Conservation (phyloP, 2,797 vertebrate species). For the Setipinna tenuifilis region DNA sequence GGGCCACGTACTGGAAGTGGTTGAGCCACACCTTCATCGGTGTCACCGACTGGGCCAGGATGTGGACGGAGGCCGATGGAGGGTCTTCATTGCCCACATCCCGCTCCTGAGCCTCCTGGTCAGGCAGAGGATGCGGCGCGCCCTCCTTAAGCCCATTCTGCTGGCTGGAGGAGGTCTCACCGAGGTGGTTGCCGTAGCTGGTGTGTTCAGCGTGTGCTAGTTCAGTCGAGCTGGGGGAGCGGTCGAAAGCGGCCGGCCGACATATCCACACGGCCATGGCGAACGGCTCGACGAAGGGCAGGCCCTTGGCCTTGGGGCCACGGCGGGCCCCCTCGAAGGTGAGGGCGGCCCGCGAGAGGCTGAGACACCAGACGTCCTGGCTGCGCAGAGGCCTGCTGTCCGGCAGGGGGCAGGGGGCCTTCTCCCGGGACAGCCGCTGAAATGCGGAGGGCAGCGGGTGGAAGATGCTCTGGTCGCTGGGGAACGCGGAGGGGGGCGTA, state of each 20-base stretch:
- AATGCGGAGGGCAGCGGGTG: slow-evolving; percentile 85
- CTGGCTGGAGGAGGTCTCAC: slow-evolving; percentile 58
- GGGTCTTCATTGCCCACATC: slow-evolving; percentile 12
- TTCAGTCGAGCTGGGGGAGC: slow-evolving; percentile 41
- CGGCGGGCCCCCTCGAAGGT: slow-evolving; percentile 87
- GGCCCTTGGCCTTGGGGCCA: slow-evolving; percentile 80
- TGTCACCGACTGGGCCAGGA: slow-evolving; percentile 75
- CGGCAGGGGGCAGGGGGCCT: slow-evolving; percentile 55
- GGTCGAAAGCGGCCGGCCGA: slow-evolving; percentile 72
- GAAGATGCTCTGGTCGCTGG: slow-evolving; percentile 78
- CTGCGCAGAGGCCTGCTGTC: slow-evolving; percentile 67
- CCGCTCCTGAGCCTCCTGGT: slow-evolving; percentile 22
- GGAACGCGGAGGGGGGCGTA: slow-evolving; percentile 72
- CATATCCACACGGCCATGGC: slow-evolving; percentile 89
- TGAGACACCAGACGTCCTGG: slow-evolving; percentile 87
- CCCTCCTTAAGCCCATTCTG: slow-evolving; percentile 68
- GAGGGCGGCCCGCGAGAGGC: slow-evolving; percentile 80
- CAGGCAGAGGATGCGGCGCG: slow-evolving; percentile 69
- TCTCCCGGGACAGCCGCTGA: slow-evolving; percentile 75
- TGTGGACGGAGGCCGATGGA: slow-evolving; percentile 66
- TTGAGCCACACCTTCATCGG: slow-evolving; percentile 86
- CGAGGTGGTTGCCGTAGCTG: slow-evolving; percentile 67
- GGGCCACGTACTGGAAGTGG: slow-evolving; percentile 94
- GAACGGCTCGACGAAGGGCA: slow-evolving; percentile 89
- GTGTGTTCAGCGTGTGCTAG: slow-evolving; percentile 49